Evolutionary conservation across 2,888 invertebrate genomes (phyloP), one percentile per base, ranked within the genome.

Genomic region (Ryuthela nishihirai): DNA sequence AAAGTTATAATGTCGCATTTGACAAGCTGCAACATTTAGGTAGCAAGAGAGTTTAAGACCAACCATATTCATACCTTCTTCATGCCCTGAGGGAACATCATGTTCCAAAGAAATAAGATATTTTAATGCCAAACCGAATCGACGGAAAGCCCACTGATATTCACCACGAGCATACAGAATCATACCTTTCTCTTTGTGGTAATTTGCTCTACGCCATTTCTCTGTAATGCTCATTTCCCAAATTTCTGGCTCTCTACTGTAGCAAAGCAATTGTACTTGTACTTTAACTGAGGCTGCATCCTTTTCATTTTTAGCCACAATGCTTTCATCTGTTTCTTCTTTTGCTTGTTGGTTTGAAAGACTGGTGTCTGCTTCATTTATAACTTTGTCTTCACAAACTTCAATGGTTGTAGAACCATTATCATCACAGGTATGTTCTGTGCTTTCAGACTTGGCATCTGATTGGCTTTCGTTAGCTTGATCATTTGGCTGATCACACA

Each of bases 1-100:
- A 72, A 82, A 85, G 64, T 85, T 83, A 9, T 82, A 74, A 61
- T 79, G 79, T 62, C 83, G 83, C 18, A 88, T 77, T 67, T 89
- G 85, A 71, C 90, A 89, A 40, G 85, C 85, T 0, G 90, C 87
- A 71, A 92, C 76, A 74, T 93, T 93, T 66, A 87, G 85, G 71
- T 85, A 87, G 7, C 90, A 76, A 41, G 67, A 58, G 12, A 60
- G 40, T 34, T 63, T 60, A 4, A 64, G 43, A 4, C 58, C 59
- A 35, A 55, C 62, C 21, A 61, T 63, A 36, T 65, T 56, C 59
- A 63, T 60, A 4, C 54, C 60, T 41, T 61, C 47, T 26, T 65
- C 60, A 18, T 64, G 54, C 10, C 48, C 52, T 15, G 54, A 43
- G 1, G 65, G 63, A 7, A 64, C 29, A 41, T 65, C 65, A 42